Evolutionary conservation across 1,140 invertebrate species (phyloP).

Genomic region (Nasonia giraulti): DNA sequence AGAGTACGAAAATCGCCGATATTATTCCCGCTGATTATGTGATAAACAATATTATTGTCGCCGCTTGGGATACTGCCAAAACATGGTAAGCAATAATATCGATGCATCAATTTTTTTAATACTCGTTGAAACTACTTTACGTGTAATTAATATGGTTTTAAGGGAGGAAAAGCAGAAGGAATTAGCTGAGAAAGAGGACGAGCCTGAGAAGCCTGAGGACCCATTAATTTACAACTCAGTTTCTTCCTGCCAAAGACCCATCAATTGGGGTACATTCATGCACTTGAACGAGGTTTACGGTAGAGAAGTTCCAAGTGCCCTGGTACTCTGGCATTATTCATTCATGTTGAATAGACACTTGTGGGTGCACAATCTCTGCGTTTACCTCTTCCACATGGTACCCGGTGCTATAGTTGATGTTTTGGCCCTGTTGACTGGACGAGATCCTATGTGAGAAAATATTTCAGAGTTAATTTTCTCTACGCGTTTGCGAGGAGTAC

Average conservation of each 20-base stretch:
- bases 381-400: slow-evolving; percentile 69
- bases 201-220: slow-evolving; percentile 51
- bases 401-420: slow-evolving; percentile 69
- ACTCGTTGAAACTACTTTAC: neutral
- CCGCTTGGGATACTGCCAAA: slow-evolving; percentile 80
- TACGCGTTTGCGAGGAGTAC: neutral
- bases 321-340: slow-evolving; percentile 76
- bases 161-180: slow-evolving; percentile 36
- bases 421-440: slow-evolving; percentile 60
- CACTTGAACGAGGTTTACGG: slow-evolving; percentile 69
- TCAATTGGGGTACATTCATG: slow-evolving; percentile 78
- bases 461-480: neutral
- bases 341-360: slow-evolving; percentile 71
- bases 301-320: slow-evolving; percentile 64
- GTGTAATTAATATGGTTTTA: neutral
- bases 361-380: slow-evolving; percentile 72
- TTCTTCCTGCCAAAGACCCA: slow-evolving; percentile 75
- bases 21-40: slow-evolving; percentile 91
- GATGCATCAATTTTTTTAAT: neutral
- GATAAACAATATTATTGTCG: slow-evolving; percentile 86
- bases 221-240: slow-evolving; percentile 78
- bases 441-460: slow-evolving; percentile 68
- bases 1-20: slow-evolving; percentile 80
- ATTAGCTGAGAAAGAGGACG: neutral
- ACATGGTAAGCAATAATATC: slow-evolving; percentile 64